Evolutionary conservation across 2,797 vertebrate genomes (phyloP).

Genomic region (Sebastiscus albofasciatus): DNA sequence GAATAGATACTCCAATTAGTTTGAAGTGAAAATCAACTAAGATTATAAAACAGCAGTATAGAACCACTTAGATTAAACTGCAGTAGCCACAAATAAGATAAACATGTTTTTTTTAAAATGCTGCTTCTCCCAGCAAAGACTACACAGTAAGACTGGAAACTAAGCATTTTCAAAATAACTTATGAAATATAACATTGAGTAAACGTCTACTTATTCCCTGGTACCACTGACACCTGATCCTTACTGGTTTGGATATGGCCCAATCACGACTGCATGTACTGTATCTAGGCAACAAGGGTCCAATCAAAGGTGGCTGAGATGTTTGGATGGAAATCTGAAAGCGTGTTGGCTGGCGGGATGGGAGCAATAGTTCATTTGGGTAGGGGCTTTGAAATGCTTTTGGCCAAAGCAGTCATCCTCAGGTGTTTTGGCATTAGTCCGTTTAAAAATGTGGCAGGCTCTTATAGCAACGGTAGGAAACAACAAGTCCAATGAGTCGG

Average conservation of each 20-base stretch:
- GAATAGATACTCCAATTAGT: not conserved
- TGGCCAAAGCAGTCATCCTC: conserved; percentile 53
- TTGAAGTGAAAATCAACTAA: not conserved
- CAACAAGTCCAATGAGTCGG: conserved; percentile 27
- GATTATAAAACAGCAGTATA: not conserved
- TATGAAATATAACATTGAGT: conserved; percentile 69
- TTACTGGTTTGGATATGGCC: conserved; percentile 84
- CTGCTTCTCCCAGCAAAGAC: conserved; percentile 38
- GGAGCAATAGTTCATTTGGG: conserved; percentile 67
- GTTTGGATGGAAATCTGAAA: conserved; percentile 83
- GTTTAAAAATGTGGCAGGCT: conserved; percentile 30
- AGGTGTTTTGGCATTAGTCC: conserved; percentile 48
- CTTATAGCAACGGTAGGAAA: not conserved
- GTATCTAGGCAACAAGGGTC: conserved; percentile 91
- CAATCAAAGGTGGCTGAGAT: conserved; percentile 87
- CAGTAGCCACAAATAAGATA: conserved; percentile 32
- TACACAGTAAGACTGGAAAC: conserved; percentile 49
- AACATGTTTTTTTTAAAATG: not conserved
- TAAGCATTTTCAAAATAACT: conserved; percentile 58
- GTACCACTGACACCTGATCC: conserved; percentile 91
- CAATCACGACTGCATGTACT: conserved; percentile 90
- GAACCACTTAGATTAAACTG: conserved; percentile 43
- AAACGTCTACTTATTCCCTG: conserved; percentile 87
- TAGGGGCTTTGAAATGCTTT: conserved; percentile 51
- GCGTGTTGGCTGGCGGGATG: conserved; percentile 68